These are phyloP conservation scores for Stomatorhinus walkeri DNA, from an alignment of 2,797 vertebrate species.

Conservation along the genomic window DNA sequence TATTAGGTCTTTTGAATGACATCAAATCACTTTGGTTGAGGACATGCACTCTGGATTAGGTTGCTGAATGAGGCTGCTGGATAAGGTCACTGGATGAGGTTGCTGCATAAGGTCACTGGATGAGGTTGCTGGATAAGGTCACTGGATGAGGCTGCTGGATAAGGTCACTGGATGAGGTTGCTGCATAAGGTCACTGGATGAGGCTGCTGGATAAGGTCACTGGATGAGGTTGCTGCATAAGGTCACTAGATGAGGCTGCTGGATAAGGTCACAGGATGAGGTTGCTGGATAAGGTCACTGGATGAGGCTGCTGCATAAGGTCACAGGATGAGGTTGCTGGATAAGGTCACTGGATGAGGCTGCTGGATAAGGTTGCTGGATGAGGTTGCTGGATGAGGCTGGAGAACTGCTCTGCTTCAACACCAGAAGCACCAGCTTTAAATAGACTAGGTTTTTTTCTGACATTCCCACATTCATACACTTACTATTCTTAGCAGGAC, in stretches of 20 bases:
- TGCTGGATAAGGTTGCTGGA: slow-evolving; percentile 33
- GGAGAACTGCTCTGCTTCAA: slow-evolving; percentile 54
- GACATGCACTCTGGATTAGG: slow-evolving; percentile 17
- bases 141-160: slow-evolving; percentile 34
- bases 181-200: slow-evolving; percentile 34
- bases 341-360: slow-evolving; percentile 33
- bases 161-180: slow-evolving; percentile 30
- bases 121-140: slow-evolving; percentile 28
- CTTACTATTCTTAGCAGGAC: slow-evolving; percentile 28
- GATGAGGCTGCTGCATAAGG: slow-evolving; percentile 35
- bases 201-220: slow-evolving; percentile 27
- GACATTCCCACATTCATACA: slow-evolving; percentile 37
- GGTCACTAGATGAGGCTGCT: slow-evolving; percentile 30
- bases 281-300: slow-evolving; percentile 27
- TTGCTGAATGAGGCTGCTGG: slow-evolving; percentile 29
- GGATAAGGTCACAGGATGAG: slow-evolving; percentile 32
- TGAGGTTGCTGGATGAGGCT: slow-evolving; percentile 13
- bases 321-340: slow-evolving; percentile 32
- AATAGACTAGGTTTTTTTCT: slow-evolving; percentile 50
- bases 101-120: slow-evolving; percentile 38
- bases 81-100: slow-evolving; percentile 35
- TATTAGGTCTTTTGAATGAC: slow-evolving; percentile 44
- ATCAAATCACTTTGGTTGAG: slow-evolving; percentile 39
- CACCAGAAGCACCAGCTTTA: slow-evolving; percentile 47
- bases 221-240: slow-evolving; percentile 36